These are phyloP conservation scores for Aphaenogaster floridana DNA, from an alignment of 1,140 invertebrate species.

Conservation along the genomic window DNA sequence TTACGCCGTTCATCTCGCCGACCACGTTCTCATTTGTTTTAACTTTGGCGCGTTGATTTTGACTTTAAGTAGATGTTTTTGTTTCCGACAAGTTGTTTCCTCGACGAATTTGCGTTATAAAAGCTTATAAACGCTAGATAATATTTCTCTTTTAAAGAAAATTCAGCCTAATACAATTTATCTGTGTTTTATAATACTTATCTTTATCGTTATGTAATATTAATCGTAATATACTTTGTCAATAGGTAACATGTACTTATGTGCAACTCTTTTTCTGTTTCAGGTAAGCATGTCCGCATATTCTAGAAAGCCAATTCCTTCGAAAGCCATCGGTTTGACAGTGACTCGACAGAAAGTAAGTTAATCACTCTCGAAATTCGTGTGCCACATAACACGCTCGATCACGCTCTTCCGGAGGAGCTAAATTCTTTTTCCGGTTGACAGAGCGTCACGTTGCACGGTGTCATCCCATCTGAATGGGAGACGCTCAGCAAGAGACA, in stretches of 20 bases:
- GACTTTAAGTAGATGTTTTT: neutral
- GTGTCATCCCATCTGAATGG: conserved; percentile 26
- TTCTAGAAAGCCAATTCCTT: neutral
- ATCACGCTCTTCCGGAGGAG: neutral
- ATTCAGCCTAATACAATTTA: neutral
- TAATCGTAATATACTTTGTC: neutral
- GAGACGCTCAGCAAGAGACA: conserved; percentile 54
- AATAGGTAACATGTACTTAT: neutral
- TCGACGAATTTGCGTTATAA: neutral
- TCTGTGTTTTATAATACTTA: neutral
- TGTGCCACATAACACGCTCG: conserved; percentile 13
- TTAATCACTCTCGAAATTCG: conserved; percentile 46
- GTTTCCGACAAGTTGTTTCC: neutral
- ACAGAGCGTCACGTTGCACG: conserved; percentile 25
- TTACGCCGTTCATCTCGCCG: conserved; percentile 66
- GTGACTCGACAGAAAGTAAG: conserved; percentile 41
- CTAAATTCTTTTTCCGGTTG: conserved; percentile 32
- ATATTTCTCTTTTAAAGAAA: neutral
- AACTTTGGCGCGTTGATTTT: conserved; percentile 33
- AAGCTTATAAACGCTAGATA: neutral
- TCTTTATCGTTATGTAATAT: too few species aligned
- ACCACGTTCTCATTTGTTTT: neutral
- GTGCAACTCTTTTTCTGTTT: conserved; percentile 73
- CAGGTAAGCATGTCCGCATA: conserved; percentile 76
- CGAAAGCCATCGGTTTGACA: neutral